phyloP scores from a whole-genome alignment of 2,113 vertebrate genomes.

The Oceanites oceanicus region DNA sequence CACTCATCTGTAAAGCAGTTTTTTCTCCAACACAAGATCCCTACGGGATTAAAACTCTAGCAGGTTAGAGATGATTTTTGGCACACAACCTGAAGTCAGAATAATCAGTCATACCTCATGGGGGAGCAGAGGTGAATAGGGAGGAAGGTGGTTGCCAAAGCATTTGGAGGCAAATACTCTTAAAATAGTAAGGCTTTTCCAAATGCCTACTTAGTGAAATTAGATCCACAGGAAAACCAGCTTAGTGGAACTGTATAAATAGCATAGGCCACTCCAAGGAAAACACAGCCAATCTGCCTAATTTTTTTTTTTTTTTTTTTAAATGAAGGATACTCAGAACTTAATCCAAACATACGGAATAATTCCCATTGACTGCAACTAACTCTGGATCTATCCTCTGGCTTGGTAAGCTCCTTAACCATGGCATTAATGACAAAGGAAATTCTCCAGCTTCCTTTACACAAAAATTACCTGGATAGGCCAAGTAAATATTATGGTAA shows the following conservation, averaged over 20 bases:
- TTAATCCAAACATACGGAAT: not conserved
- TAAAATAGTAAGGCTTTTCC: not conserved
- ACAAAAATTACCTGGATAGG: not conserved
- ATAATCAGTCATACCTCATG: not conserved
- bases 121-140: not conserved
- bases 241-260: not conserved
- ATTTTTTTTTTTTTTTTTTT: not conserved
- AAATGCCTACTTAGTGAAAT: conserved; percentile 16
- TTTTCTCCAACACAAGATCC: not conserved
- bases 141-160: not conserved
- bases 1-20: not conserved
- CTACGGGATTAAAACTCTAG: not conserved
- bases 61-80: not conserved
- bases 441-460: not conserved
- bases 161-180: not conserved
- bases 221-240: not conserved
- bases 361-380: not conserved
- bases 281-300: not conserved
- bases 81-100: not conserved
- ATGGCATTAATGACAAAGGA: not conserved
- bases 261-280: not conserved
- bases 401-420: not conserved
- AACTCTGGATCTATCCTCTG: not conserved
- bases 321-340: not conserved
- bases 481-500: not conserved